Evolutionary conservation across 2,113 vertebrate genomes (phyloP).

Genomic region (Accipiter virgatus): DNA sequence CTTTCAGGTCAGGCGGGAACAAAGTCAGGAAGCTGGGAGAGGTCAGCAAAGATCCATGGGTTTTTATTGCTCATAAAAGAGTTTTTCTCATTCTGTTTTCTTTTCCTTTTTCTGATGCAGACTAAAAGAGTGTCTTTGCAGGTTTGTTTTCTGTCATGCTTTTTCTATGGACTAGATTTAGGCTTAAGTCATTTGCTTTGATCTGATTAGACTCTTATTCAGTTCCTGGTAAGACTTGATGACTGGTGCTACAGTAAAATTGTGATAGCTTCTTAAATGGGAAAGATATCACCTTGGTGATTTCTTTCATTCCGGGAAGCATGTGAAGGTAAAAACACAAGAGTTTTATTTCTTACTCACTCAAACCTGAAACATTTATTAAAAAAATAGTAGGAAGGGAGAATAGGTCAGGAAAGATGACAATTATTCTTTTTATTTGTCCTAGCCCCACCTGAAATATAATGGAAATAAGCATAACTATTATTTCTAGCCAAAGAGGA

Average conservation of each 20-base stretch:
- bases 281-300: background rate
- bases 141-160: background rate
- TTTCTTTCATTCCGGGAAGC: background rate
- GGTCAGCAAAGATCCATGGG: background rate
- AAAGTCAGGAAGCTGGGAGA: constrained; percentile 28
- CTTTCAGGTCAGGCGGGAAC: background rate
- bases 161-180: background rate
- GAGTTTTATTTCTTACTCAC: background rate
- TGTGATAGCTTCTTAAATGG: background rate
- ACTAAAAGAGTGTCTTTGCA: background rate
- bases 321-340: background rate
- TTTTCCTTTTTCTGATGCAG: background rate
- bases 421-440: background rate
- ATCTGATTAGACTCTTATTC: background rate
- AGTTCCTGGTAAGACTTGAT: background rate
- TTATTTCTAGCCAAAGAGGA: background rate
- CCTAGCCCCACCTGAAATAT: background rate
- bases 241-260: background rate
- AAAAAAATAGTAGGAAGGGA: background rate
- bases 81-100: background rate
- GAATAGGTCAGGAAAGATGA: background rate
- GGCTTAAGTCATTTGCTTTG: background rate
- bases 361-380: background rate
- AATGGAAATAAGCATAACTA: background rate
- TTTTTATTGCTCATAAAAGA: background rate